These are phyloP conservation scores for Sesamia inferens DNA, from an alignment of 2,888 invertebrate genomes.

Conservation along the genomic window DNA sequence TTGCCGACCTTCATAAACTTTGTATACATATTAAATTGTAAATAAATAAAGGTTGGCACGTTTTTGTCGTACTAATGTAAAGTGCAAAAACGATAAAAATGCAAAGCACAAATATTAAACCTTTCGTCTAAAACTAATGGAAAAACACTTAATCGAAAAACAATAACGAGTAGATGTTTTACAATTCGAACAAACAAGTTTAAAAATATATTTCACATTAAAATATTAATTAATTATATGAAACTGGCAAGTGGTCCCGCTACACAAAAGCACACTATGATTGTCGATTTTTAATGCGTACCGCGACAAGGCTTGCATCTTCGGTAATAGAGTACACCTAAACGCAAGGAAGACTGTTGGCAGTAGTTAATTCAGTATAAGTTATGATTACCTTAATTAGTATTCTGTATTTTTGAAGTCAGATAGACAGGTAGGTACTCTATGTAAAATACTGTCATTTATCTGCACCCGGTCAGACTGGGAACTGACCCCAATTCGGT, in stretches of 20 bases:
- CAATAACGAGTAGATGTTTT: not conserved
- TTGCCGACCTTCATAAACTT: constrained; percentile 43
- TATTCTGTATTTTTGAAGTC: not conserved
- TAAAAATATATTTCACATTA: not conserved
- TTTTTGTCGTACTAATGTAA: constrained; percentile 19
- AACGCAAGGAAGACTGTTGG: constrained; percentile 30
- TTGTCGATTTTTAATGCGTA: constrained; percentile 81
- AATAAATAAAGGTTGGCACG: constrained; percentile 45
- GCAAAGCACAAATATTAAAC: not conserved
- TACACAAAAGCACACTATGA: constrained; percentile 66
- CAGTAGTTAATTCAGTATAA: constrained; percentile 6
- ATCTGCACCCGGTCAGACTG: not conserved
- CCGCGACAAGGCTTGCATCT: constrained; percentile 79
- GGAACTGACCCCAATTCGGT: not conserved
- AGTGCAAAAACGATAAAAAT: constrained; percentile 17
- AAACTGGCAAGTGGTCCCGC: constrained; percentile 56
- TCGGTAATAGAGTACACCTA: constrained; percentile 81
- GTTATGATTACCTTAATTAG: not conserved
- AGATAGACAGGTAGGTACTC: not conserved
- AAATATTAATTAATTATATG: not conserved
- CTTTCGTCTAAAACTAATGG: not conserved
- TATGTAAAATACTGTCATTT: not conserved
- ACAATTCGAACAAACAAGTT: not conserved
- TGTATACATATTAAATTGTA: constrained; percentile 32
- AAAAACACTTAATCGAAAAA: not conserved